phyloP scores from a whole-genome alignment of 2,113 vertebrate species.

The Tympanuchus pallidicinctus region DNA sequence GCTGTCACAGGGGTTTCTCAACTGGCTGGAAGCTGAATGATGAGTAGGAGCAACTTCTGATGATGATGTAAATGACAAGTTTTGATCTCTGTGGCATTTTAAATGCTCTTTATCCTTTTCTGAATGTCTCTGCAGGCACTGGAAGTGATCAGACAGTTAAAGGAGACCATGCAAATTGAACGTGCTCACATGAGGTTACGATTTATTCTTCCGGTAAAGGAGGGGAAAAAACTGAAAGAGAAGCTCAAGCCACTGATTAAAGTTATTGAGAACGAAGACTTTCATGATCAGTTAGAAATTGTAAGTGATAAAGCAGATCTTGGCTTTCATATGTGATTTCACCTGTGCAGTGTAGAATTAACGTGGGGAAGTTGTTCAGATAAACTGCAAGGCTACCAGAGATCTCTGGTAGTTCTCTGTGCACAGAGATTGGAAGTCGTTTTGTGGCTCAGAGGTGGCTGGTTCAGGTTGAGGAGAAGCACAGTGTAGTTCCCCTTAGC shows the following conservation, averaged over 20 bases:
- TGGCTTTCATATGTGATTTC: background rate
- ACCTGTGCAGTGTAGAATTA: background rate
- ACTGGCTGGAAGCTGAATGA: background rate
- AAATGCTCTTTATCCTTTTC: background rate
- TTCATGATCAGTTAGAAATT: constrained; percentile 89
- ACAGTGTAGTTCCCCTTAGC: background rate
- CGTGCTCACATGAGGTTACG: constrained; percentile 95
- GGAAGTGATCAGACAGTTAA: constrained; percentile 94
- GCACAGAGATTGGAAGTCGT: background rate
- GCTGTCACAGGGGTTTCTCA: fast-evolving
- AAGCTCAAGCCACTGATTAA: constrained; percentile 93
- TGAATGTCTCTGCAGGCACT: constrained; percentile 81
- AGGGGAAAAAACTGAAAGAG: constrained; percentile 94
- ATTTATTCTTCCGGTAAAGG: constrained; percentile 87
- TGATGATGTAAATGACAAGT: background rate
- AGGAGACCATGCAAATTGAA: constrained; percentile 95
- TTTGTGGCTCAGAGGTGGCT: background rate
- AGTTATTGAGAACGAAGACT: constrained; percentile 92
- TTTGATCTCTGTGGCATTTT: background rate
- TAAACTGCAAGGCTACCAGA: background rate
- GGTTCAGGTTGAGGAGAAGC: background rate
- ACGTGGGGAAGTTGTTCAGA: background rate
- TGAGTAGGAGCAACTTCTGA: background rate
- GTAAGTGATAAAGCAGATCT: constrained; percentile 67
- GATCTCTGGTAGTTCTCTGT: background rate